Percentiles rank a stretch among this genome's conserved stretches.
These are phyloP conservation scores for Pollimyrus isidori DNA, from an alignment of 2,113 vertebrate species.

Conservation along the genomic window DNA sequence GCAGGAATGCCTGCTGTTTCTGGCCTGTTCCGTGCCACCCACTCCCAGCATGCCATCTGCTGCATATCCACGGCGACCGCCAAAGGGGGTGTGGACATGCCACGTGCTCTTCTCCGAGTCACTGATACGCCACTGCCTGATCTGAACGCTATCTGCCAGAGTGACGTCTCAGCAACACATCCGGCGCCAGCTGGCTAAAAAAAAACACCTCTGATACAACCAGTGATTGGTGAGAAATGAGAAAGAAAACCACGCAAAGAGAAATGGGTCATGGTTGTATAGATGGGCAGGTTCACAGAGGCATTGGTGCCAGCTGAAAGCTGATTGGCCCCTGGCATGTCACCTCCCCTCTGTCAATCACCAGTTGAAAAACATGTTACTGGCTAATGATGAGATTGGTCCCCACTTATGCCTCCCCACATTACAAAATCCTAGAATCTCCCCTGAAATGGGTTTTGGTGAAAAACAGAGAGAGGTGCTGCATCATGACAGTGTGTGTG, in stretches of 20 bases:
- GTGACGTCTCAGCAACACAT: neutral
- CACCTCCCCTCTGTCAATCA: neutral
- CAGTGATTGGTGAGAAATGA: neutral
- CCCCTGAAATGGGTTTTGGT: neutral
- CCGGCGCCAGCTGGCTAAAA: neutral
- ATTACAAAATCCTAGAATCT: neutral
- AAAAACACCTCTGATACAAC: neutral
- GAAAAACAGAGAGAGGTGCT: neutral
- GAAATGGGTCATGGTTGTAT: neutral
- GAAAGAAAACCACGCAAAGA: constrained; percentile 1
- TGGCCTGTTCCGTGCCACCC: constrained; percentile 17
- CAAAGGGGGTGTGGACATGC: neutral
- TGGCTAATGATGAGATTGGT: neutral
- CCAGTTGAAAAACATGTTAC: neutral
- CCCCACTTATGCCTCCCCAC: neutral
- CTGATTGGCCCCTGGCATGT: neutral
- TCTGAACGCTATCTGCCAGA: neutral
- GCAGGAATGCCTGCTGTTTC: constrained; percentile 24
- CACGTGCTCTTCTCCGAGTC: neutral
- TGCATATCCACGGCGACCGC: constrained; percentile 21
- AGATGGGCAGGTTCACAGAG: neutral
- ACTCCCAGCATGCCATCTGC: constrained; percentile 43
- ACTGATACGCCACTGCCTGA: neutral
- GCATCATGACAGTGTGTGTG: neutral
- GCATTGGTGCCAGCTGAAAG: neutral